Evolutionary conservation across 2,888 invertebrate genomes (phyloP).

Genomic region (Noctua comes): DNA sequence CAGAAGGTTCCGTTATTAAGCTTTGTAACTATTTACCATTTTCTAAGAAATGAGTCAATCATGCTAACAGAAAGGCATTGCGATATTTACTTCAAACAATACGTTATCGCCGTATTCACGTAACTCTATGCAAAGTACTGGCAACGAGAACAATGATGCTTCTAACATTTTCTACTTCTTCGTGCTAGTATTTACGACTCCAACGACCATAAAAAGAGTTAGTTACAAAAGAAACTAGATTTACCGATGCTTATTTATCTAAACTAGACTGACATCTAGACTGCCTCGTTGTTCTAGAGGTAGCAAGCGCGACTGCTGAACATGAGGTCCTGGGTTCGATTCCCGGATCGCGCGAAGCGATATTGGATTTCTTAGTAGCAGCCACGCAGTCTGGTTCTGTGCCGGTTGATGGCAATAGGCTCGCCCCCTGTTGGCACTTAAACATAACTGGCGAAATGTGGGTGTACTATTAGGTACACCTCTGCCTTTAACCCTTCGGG

Average conservation of each 20-base stretch:
- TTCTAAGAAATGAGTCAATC: constrained; percentile 12
- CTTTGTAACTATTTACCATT: not conserved
- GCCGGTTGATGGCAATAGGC: no score
- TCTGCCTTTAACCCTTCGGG: no score
- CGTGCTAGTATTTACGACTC: not conserved
- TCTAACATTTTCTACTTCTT: constrained; percentile 16
- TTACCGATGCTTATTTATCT: not conserved
- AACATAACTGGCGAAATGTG: no score
- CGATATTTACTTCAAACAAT: constrained; percentile 14
- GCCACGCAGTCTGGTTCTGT: no score
- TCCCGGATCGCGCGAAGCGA: no score
- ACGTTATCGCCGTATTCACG: constrained; percentile 28
- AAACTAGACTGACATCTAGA: no score
- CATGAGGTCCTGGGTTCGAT: no score
- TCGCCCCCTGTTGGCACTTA: no score
- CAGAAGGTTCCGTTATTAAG: not conserved
- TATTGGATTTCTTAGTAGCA: no score
- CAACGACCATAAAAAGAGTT: not conserved
- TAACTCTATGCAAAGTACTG: constrained; percentile 32
- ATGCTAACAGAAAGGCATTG: constrained; percentile 13
- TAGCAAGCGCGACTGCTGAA: no score
- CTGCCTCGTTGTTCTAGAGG: no score
- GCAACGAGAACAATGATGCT: constrained; percentile 29
- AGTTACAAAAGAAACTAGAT: not conserved
- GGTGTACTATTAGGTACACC: no score